Conservation (phyloP, 1,140 invertebrate species). For the Papilio aristodemus region DNA sequence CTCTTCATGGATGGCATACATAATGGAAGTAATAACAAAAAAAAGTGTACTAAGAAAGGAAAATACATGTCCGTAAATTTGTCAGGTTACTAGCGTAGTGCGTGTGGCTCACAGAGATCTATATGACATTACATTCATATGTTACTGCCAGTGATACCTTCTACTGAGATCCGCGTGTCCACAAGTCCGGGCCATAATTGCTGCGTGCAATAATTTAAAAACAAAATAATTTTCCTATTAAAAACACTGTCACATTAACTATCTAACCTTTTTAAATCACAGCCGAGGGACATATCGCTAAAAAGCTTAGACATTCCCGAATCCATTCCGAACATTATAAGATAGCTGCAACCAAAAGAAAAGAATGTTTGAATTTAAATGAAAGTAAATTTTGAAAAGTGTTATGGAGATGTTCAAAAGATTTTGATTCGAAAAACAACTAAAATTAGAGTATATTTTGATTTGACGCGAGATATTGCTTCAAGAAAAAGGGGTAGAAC, state of each 20-base stretch:
- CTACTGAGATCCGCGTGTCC: constrained; percentile 76
- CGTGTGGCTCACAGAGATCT: constrained; percentile 46
- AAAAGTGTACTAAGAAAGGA: background rate
- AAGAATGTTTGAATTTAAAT: constrained; percentile 38
- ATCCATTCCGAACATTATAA: constrained; percentile 77
- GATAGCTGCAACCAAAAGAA: constrained; percentile 76
- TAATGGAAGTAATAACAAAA: constrained; percentile 1
- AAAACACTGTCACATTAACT: constrained; percentile 47
- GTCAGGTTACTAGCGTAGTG: background rate
- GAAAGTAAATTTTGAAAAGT: constrained; percentile 27
- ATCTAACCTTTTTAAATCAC: constrained; percentile 70
- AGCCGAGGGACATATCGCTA: constrained; percentile 68
- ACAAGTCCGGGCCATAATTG: constrained; percentile 78
- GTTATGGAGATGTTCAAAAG: constrained; percentile 19
- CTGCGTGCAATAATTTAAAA: constrained; percentile 75
- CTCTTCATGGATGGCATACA: constrained; percentile 1
- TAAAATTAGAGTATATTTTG: background rate
- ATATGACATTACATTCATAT: constrained; percentile 50
- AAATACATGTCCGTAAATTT: constrained; percentile 11
- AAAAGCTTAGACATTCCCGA: constrained; percentile 75
- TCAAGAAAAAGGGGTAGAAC: background rate
- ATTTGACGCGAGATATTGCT: background rate
- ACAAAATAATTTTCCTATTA: constrained; percentile 61
- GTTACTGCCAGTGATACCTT: constrained; percentile 77
- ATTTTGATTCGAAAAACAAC: background rate